A percentile compares a stretch with the other conserved stretches of the same genome.
Conservation (phyloP, 1,140 invertebrate genomes). For the Cotesia vestalis region DNA sequence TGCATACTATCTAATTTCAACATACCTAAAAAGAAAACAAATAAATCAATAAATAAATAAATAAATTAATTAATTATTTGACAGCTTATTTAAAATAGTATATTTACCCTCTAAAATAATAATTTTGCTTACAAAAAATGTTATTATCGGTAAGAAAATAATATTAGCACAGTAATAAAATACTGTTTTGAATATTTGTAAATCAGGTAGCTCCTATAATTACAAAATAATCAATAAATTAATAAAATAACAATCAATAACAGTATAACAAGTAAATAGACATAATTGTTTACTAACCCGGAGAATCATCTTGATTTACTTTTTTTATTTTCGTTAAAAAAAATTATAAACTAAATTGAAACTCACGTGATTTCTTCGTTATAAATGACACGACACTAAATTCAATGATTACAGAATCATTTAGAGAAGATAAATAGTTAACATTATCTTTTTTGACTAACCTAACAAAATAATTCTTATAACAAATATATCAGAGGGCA, state of each 20-base stretch:
- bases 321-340: background rate
- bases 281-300: conserved; percentile 11
- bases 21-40: conserved; percentile 56
- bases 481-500: no score
- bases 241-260: background rate
- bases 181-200: conserved; percentile 60
- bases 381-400: no score
- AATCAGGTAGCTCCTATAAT: conserved; percentile 56
- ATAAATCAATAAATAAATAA: background rate
- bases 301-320: background rate
- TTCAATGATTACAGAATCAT: no score
- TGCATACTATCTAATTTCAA: conserved; percentile 69
- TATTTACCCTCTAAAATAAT: conserved; percentile 61
- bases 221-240: background rate
- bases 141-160: conserved; percentile 58
- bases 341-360: background rate
- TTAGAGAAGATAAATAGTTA: no score
- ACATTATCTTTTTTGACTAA: no score
- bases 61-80: no score
- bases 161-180: conserved; percentile 60
- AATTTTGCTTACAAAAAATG: conserved; percentile 61
- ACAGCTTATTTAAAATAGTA: conserved; percentile 8
- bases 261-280: background rate
- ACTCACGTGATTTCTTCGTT: background rate
- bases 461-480: no score